Conservation (phyloP, 2,888 invertebrate genomes). For the Stenolophus ochropezus region DNA sequence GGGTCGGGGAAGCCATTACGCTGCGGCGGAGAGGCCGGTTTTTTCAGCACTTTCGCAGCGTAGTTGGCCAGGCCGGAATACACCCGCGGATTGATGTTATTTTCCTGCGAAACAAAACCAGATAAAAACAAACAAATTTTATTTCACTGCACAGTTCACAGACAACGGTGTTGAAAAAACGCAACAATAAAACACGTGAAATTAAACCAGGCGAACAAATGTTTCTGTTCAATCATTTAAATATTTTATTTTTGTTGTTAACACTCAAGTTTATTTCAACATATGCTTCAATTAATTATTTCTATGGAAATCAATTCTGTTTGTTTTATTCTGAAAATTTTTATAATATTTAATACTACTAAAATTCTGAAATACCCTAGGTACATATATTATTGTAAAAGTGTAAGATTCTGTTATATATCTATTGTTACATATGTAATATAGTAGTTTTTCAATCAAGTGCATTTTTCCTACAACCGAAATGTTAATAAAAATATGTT, state of each 20-base stretch:
- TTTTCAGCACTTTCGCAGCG: conserved; percentile 68
- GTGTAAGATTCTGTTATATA: too few relatives aligned
- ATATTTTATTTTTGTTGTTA: conserved; percentile 24
- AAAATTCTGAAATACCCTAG: too few relatives aligned
- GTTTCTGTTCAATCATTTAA: conserved; percentile 33
- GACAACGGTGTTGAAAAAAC: conserved; percentile 18
- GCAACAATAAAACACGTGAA: conserved; percentile 19
- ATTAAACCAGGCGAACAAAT: conserved; percentile 28
- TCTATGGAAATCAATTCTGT: too few relatives aligned
- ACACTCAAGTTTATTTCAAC: conserved; percentile 8
- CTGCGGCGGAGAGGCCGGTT: conserved; percentile 63
- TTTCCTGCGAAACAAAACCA: conserved; percentile 64
- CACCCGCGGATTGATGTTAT: conserved; percentile 66
- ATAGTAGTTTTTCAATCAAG: too few relatives aligned
- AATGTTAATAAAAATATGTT: too few relatives aligned
- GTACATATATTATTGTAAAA: too few relatives aligned
- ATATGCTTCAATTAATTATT: background rate
- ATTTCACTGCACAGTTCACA: conserved; percentile 35
- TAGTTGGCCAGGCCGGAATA: conserved; percentile 68
- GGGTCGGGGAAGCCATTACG: conserved; percentile 49
- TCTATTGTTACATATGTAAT: too few relatives aligned
- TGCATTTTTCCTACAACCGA: too few relatives aligned
- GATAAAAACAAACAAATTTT: conserved; percentile 53
- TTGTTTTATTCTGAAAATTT: too few relatives aligned
- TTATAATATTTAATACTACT: too few relatives aligned